Evolutionary conservation across 1,140 invertebrate genomes (phyloP), one percentile per base, ranked within the genome.

Genomic region (Euschistus heros): DNA sequence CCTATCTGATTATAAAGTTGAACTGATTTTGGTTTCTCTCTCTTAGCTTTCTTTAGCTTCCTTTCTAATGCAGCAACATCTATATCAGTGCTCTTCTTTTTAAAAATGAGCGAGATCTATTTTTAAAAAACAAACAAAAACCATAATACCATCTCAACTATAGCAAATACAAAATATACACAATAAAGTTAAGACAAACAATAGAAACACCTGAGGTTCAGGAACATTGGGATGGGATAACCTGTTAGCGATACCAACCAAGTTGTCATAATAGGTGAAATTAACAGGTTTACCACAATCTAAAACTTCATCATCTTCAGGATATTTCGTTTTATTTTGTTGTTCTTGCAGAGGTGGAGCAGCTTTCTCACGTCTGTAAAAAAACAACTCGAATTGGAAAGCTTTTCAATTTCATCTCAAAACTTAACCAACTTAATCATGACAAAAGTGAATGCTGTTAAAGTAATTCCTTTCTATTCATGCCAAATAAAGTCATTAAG

Each of bases 1-100:
- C 89, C 91, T 72, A 93, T 92, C 74, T 92, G 88, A 73, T 92
- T 91, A 73, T 90, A 91, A 42, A 91, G 77, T 72, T 91, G 86
- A 27, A 90, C 85, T 59, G 89, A 92, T 71, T 89, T 89, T 67
- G 89, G 89, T 78, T 90, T 91, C 81, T 86, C 89, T 75, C 84
- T 81, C 76, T 91, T 92, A 2, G 86, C 84, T 77, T 88, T 90
- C 71, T 86, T 86, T 27, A 94, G 75, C 30, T 68, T 68, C 46
- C 68, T 63, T 71, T 92, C 90, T 44, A 92, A 72, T 26, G 84
- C 78, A 75, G 86, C 85, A 72, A 92, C 84, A 72, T 92, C 89
- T 71, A 89, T 81, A 68, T 89, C 86, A 47, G 79, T 79, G 57
- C 82, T 81, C 70, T 84, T 85, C 74, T 87, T 89, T 69, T 84